These are phyloP conservation scores for Oceanodroma tethys DNA, from an alignment of 2,113 vertebrate species.

Conservation along the genomic window DNA sequence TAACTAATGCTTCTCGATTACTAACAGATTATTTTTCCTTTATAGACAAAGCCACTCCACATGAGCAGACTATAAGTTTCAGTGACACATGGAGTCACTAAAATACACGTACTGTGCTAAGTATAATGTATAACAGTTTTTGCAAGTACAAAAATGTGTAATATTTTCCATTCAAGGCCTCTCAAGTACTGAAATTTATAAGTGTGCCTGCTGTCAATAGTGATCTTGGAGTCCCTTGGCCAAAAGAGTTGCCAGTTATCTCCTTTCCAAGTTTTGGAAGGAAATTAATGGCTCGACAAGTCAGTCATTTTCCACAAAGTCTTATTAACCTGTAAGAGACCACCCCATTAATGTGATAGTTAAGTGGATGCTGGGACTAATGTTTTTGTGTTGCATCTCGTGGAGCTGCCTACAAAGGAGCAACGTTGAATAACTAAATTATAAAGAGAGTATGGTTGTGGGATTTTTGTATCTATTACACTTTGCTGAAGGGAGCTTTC, in stretches of 20 bases:
- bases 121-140: background rate
- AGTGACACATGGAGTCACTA: background rate
- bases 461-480: background rate
- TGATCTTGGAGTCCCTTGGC: background rate
- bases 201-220: background rate
- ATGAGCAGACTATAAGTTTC: background rate
- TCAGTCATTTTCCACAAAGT: background rate
- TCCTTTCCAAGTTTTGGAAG: background rate
- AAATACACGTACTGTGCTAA: background rate
- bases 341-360: background rate
- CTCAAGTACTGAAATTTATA: background rate
- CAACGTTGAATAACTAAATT: background rate
- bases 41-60: background rate
- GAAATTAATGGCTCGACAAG: background rate
- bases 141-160: background rate
- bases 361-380: background rate
- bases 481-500: background rate
- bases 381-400: background rate
- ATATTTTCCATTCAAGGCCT: background rate
- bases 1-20: background rate
- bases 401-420: background rate
- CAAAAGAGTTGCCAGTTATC: background rate
- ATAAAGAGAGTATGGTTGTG: background rate
- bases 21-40: constrained; percentile 11
- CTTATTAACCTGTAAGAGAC: background rate